A percentile compares a stretch with the other conserved stretches of the same genome.
phyloP scores from a whole-genome alignment of 2,113 vertebrate species.

The Thunnus maccoyii region DNA sequence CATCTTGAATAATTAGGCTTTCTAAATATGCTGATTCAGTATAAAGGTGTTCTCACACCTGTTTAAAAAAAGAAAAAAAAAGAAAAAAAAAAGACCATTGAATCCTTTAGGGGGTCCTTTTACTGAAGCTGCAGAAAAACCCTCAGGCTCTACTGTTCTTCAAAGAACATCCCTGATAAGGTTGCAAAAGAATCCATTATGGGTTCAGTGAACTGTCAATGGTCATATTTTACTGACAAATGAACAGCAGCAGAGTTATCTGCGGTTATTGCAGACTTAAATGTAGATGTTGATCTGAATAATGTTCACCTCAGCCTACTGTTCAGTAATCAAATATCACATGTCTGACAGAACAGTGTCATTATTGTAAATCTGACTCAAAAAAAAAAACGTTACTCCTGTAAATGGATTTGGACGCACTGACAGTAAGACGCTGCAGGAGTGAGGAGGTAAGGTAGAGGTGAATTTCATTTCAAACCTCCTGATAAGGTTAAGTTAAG shows the following conservation, averaged over 20 bases:
- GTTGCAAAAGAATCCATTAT: slow-evolving; percentile 60
- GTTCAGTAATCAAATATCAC: slow-evolving; percentile 28
- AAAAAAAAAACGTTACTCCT: background rate
- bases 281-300: background rate
- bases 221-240: slow-evolving; percentile 51
- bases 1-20: slow-evolving; percentile 33
- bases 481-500: background rate
- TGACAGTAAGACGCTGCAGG: background rate
- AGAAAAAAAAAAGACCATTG: background rate
- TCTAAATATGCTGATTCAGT: slow-evolving; percentile 53
- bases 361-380: background rate
- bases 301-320: background rate
- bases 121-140: background rate
- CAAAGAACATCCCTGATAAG: slow-evolving; percentile 57
- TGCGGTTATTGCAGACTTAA: background rate
- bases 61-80: slow-evolving; percentile 8
- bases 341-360: slow-evolving; percentile 1
- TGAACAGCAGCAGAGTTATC: background rate
- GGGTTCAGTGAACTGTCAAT: slow-evolving; percentile 38
- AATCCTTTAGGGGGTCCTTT: slow-evolving; percentile 43
- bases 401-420: background rate
- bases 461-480: slow-evolving; percentile 20
- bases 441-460: background rate
- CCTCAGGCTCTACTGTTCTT: slow-evolving; percentile 52
- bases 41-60: slow-evolving; percentile 25